Percentiles rank a stretch among this genome's conserved stretches.
These are phyloP conservation scores for Myzus persicae DNA, from an alignment of 1,140 invertebrate genomes.

Conservation along the genomic window DNA sequence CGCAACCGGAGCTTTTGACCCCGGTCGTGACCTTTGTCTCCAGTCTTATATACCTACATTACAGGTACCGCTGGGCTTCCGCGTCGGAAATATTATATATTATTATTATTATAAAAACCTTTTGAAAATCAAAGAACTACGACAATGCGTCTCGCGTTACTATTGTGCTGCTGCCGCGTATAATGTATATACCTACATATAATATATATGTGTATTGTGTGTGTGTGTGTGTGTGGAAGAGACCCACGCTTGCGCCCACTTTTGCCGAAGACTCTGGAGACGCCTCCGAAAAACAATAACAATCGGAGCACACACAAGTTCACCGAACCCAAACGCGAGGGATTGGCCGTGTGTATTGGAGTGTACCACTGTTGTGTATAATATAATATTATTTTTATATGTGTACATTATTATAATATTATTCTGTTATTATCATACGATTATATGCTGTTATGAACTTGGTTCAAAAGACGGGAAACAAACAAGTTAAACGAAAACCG, in stretches of 20 bases:
- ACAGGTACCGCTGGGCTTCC: neutral
- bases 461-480: slow-evolving; percentile 36
- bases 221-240: neutral
- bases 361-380: neutral
- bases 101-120: neutral
- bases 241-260: slow-evolving; percentile 43
- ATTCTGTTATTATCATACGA: neutral
- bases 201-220: neutral
- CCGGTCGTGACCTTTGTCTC: slow-evolving; percentile 23
- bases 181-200: neutral
- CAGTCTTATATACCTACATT: neutral
- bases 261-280: neutral
- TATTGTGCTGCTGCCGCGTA: neutral
- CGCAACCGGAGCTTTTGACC: slow-evolving; percentile 24
- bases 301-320: slow-evolving; percentile 34
- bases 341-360: neutral
- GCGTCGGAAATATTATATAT: neutral
- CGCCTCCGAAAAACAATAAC: slow-evolving; percentile 48
- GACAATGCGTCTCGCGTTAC: neutral
- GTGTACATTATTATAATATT: neutral
- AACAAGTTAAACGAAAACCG: slow-evolving; percentile 9
- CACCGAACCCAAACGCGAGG: slow-evolving; percentile 37
- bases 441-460: neutral
- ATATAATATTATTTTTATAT: neutral
- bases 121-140: neutral